Base-by-base conservation (phyloP, 2,797 vertebrate genomes). In the Falco biarmicus region DNA sequence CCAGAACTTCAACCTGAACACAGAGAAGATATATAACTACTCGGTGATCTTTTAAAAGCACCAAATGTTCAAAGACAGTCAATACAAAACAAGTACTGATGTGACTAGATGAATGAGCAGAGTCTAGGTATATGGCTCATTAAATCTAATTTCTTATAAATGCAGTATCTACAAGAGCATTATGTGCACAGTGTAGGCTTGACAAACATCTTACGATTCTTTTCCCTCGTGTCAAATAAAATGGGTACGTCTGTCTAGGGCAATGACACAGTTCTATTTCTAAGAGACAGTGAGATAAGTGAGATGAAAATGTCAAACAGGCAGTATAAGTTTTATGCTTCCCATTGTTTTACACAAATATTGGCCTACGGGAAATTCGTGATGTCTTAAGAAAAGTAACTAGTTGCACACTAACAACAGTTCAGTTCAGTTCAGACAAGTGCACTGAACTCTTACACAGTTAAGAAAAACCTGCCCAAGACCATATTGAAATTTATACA, bases 201-300 rank as follows among this genome's bases (percentile, higher is more conserved):
- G 90, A 81, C 70, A 89, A 65, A 65, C 48, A 68, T 43, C 82
- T 81, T 84, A 43, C 4, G 12, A 86, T 26, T 82, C 50, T 70
- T 87, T 88, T 84, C 70, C 57, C 76, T 50, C 37, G 25, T 89
- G 74, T 91, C 59, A 95, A 94, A 79, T 78, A 76, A 93, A 94
- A 91, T 7, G 6, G 69, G 4, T 65, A 94, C 76, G 87, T 50
- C 65, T 77, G 53, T 87, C 78, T n/a, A 73, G 75, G 82, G 64
- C 64, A 94, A 48, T 28, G 61, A 74, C 60, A 84, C 2, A 39
- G 50, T 39, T 95, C 43, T 78, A 13, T 47, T 82, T 78, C 61
- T 80, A 50, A 43, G 29, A 76, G 17, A 81, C 4, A 78, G 43
- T 45, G 43, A 45, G 43, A 45, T 45, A 45, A 45, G 41, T 4